Percentiles rank a stretch among this genome's conserved stretches.
Evolutionary conservation across 1,140 invertebrate genomes (phyloP).

Genomic region (Papilio machaon): DNA sequence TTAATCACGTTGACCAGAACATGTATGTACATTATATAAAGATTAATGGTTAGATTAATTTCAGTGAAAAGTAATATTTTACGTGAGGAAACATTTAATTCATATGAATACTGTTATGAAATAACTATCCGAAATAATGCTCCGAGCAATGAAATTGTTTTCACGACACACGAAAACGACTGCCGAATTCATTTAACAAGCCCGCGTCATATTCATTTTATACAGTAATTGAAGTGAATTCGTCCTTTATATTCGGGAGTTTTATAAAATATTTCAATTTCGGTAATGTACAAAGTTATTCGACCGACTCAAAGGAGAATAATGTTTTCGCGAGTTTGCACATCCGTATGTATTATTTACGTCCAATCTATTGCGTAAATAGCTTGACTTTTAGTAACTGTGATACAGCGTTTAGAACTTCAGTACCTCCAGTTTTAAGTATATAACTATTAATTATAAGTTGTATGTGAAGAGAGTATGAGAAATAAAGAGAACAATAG

Average conservation of each 20-base stretch:
- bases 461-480: too few species aligned
- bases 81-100: neutral
- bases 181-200: slow-evolving; percentile 20
- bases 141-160: slow-evolving; percentile 17
- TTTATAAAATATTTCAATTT: neutral
- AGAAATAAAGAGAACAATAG: too few species aligned
- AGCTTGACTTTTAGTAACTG: too few species aligned
- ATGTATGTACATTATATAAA: neutral
- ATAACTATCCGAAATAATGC: slow-evolving; percentile 17
- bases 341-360: too few species aligned
- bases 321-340: neutral
- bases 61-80: neutral
- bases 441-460: too few species aligned
- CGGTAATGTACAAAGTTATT: neutral
- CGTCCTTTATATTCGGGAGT: neutral
- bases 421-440: too few species aligned
- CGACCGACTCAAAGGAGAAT: neutral
- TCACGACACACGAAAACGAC: slow-evolving; percentile 4
- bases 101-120: neutral
- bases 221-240: slow-evolving; percentile 14
- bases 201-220: neutral
- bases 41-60: neutral
- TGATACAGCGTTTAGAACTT: too few species aligned
- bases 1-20: neutral
- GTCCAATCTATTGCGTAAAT: too few species aligned